phyloP scores from a whole-genome alignment of 2,888 invertebrate species.

The Laothoe populi region DNA sequence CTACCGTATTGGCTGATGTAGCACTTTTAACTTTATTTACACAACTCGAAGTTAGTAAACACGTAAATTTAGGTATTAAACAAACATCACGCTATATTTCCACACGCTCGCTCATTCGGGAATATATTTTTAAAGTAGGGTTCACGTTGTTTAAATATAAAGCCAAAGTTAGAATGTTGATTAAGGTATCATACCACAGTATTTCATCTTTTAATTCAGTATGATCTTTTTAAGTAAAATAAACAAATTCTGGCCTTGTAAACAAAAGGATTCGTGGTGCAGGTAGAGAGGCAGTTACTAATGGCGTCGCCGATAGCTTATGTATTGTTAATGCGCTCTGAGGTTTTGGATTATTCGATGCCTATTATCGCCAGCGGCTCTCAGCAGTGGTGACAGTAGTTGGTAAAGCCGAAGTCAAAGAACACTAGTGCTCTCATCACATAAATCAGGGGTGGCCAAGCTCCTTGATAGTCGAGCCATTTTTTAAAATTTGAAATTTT shows the following conservation, averaged over 20 bases:
- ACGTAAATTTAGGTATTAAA: slow-evolving; percentile 8
- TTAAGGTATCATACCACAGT: not conserved
- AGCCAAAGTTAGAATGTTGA: slow-evolving; percentile 7
- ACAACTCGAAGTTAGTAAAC: slow-evolving; percentile 7
- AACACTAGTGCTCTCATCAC: not conserved
- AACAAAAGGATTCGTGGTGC: not conserved
- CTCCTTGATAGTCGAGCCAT: no score
- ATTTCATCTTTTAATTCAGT: not conserved
- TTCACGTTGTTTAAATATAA: slow-evolving; percentile 11
- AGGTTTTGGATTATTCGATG: not conserved
- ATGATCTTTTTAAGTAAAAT: not conserved
- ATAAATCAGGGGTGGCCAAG: no score
- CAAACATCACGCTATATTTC: not conserved
- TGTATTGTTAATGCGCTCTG: not conserved
- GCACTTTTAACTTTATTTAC: slow-evolving; percentile 4
- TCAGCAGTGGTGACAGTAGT: not conserved
- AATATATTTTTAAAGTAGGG: slow-evolving; percentile 9
- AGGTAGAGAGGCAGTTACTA: not conserved
- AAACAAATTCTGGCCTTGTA: not conserved
- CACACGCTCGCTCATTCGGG: not conserved
- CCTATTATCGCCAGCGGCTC: not conserved
- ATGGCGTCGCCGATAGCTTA: not conserved
- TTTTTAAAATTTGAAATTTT: no score
- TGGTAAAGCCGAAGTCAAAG: not conserved
- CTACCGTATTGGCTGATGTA: not conserved